These are phyloP conservation scores for Limanda limanda DNA, from an alignment of 2,113 vertebrate genomes.

Conservation along the genomic window DNA sequence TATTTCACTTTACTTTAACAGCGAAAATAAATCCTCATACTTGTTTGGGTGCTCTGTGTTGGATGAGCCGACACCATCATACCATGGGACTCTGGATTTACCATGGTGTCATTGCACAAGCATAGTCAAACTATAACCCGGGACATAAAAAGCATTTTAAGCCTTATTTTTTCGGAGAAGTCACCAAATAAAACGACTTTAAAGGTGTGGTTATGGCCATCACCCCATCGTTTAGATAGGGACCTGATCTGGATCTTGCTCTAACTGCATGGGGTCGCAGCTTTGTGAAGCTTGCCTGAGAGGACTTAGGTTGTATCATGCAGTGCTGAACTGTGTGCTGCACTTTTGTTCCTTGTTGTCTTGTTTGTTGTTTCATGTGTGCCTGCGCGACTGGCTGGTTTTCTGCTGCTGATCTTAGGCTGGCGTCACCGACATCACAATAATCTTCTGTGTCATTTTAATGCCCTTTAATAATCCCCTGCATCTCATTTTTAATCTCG, in stretches of 20 bases:
- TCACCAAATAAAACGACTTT: not conserved
- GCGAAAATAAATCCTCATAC: too few relatives aligned
- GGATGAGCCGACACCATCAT: too few relatives aligned
- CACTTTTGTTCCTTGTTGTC: constrained; percentile 16
- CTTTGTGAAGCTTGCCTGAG: too few relatives aligned
- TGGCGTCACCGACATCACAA: constrained; percentile 57
- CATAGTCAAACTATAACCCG: too few relatives aligned
- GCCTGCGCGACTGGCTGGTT: constrained; percentile 35
- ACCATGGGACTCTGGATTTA: too few relatives aligned
- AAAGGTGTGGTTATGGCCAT: not conserved
- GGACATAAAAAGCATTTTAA: too few relatives aligned
- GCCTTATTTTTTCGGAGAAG: too few relatives aligned
- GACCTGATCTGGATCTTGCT: not conserved
- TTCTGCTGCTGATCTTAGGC: constrained; percentile 60
- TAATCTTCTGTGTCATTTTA: constrained; percentile 83
- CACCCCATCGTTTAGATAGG: too few relatives aligned
- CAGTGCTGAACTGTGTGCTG: constrained; percentile 4
- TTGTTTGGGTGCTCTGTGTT: too few relatives aligned
- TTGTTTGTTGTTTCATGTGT: constrained; percentile 62
- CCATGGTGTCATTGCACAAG: too few relatives aligned
- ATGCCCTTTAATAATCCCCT: constrained; percentile 80
- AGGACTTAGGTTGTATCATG: not conserved
- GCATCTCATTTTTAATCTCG: constrained; percentile 74
- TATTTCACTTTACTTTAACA: too few relatives aligned
- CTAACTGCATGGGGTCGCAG: not conserved